Evolutionary conservation across 2,797 vertebrate genomes (phyloP), one percentile per base, ranked within the genome.

Genomic region (Molossus molossus): DNA sequence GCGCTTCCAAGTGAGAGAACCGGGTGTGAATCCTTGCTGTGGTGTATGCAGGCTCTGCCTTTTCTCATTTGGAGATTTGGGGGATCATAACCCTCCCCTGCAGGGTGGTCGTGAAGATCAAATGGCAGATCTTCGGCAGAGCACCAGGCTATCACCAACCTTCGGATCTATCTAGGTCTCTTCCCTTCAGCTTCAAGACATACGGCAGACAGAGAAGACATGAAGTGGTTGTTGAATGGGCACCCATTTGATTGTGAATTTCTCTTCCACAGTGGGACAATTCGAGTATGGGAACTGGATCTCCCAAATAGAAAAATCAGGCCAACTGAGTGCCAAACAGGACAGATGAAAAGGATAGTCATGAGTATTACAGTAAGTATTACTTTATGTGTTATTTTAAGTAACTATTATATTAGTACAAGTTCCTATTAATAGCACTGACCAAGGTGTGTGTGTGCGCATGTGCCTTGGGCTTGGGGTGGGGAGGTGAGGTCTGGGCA

Each of bases 241-340:
- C 67, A 6, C 60, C 48, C 15, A 45, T 80, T 88, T 92, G 37
- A 96, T 76, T 93, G n/a, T 85, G 57, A 77, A 60, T 0, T 91
- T 14, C 84, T 97, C 87, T 27, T 62, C 95, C 81, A 12, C 57
- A 99, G 99, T 12, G 98, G 98, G 79, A 99, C 99, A 20, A 90
- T 99, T 93, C 98, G 98, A 65, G 98, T 99, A 0, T 99, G 99
- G 99, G 99, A 99, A 95, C 96, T 99, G 83, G 99, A 99, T 97
- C 94, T 99, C 20, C 85, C 89, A 12, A 99, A 99, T 27, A 98
- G 98, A 97, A 99, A 99, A 98, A 99, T 99, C 92, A 97, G 97
- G 67, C 98, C 99, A 0, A 99, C 97, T 0, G 99, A 99, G 29
- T 99, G 99, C 97, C 98, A 98, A 84, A 98, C 94, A 1, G 98